Base-by-base conservation (phyloP, 2,888 invertebrate species). In the Tetragonisca angustula region DNA sequence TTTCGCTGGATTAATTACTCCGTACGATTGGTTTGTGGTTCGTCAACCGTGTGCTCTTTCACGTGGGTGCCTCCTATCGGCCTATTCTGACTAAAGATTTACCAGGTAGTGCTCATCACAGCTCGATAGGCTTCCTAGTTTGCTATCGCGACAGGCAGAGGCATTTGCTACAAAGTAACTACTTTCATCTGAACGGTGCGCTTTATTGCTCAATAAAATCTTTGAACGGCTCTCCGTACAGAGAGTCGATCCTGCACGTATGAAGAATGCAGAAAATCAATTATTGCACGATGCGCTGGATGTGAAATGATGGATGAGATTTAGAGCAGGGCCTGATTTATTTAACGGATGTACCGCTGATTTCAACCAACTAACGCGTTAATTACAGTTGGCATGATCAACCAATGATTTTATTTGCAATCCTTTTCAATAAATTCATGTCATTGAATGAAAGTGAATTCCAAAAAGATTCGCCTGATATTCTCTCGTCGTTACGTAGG, bases 31-130 rank as follows among this genome's bases (percentile, higher is more conserved):
- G 75, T 89, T 81, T 75, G 85, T 83, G 86, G 80, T 77, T 79
- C 84, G 85, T 83, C 84, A 85, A 87, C 86, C 89, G 67, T 87
- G 83, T 85, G 78, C 80, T 81, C 73, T 87, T 83, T 88, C 88
- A 83, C 87, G 81, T 89, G 88, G 81, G 17, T 75, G 89, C 81
- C 72, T 84, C 81, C 81, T 81, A 85, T 88, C 87, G 89, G 86
- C 77, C 83, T 87, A 80, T 85, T 78, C 72, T 59, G 76, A 72
- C 74, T 79, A 84, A 89, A 86, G 87, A 88, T 79, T 83, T 80
- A 73, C 54, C 62, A 78, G 78, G 62, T 76, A 79, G 78, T 70
- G 87, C 67, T 87, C 87, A 82, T 88, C 88, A 83, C 89, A 86
- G 84, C 79, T 87, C 84, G 88, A 59, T 88, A 79, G 81, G 81